Base-by-base conservation (phyloP, 92 coral and sea anemone species). In the Umimayanthus kanabou region DNA sequence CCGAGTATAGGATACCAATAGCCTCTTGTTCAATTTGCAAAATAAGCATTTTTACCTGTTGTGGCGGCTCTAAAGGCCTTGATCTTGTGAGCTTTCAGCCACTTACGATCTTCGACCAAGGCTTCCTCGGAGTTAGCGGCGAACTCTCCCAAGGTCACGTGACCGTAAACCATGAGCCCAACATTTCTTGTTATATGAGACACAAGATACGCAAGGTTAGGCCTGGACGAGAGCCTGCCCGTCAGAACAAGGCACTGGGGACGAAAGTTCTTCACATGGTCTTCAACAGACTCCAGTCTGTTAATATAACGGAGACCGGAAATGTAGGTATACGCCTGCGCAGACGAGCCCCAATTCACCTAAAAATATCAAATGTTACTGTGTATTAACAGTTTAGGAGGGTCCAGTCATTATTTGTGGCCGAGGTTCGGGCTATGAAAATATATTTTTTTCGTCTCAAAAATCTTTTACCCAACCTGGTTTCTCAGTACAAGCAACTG, bases 271-370 rank as follows among this genome's bases (percentile, higher is more conserved):
- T 97, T 97, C 86, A 97, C 99, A 72, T 97, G 99, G 30, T 97
- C 98, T 22, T 88, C 98, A 33, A 94, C 94, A 29, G 85, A 88
- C 23, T 95, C 96, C 39, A 95, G 94, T 61, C 92, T 91, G 80
- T 85, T 89, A 49, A 92, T 90, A 90, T 91, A 93, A 55, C 94
- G 92, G 47, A 97, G 95, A 4, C 95, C 96, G 3, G 94, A 94
- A 85, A 92, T 92, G 90, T 95, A 97, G 43, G 96, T 91, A 88
- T 91, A 94, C 0, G 99, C 99, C 79, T 95, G 99, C 4, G 98
- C 94, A 11, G 99, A 95, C 1, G 99, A 97, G 5, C 99, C 99
- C 99, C 99, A 97, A 88, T 95, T 95, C 1, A 96, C 98, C 98
- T 95, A 69, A 18, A 69, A 18, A 30, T 9, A 23, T 20, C 25